Base-by-base conservation (phyloP, 2,888 invertebrate genomes). In the Clusia tigrina region DNA sequence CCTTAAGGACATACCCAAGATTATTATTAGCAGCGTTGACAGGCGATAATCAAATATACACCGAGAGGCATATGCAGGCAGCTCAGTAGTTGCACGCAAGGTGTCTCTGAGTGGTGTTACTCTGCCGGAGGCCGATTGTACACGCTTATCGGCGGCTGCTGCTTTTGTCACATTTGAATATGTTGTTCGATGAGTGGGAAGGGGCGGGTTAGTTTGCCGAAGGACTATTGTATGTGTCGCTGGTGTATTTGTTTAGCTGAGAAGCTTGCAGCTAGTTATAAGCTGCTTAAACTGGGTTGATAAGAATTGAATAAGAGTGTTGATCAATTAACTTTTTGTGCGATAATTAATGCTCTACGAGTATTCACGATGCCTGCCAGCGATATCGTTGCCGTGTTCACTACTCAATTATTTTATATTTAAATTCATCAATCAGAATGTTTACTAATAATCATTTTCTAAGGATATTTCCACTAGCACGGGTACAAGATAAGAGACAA, bases 231-330 rank as follows among this genome's bases (percentile, higher is more conserved):
- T 10, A 10, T 12, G 51, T 32, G 5, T 32, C 32, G 5, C 32
- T 32, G n/a, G n/a, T n/a, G n/a, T 32, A 32, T 32, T 32, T 32
- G 32, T 32, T 32, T 77, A 72, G 69, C 70, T 71, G 67, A 67
- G 70, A 65, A 64, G 55, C 17, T 55, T 55, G 2, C 32, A 23
- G 37, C 37, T 32, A 6, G 42, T 32, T 25, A 5, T 54, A 25
- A 54, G 25, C 54, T 9, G 54, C 5, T 54, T 54, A 48, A 17
- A n/a, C 48, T 48, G 48, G 3, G 5, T 5, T 10, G 22, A 20
- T 52, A 52, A 52, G 24, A 52, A 52, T 20, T 56, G 23, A 23
- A 42, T 15, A 42, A 42, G 42, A 3, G 42, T 42, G 42, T 42
- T 42, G 32, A n/a, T n/a, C n/a, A n/a, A n/a, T n/a, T n/a, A n/a